Evolutionary conservation across 2,113 vertebrate species (phyloP), one percentile per base, ranked within the genome.

Genomic region (Rhagologus leucostigma): DNA sequence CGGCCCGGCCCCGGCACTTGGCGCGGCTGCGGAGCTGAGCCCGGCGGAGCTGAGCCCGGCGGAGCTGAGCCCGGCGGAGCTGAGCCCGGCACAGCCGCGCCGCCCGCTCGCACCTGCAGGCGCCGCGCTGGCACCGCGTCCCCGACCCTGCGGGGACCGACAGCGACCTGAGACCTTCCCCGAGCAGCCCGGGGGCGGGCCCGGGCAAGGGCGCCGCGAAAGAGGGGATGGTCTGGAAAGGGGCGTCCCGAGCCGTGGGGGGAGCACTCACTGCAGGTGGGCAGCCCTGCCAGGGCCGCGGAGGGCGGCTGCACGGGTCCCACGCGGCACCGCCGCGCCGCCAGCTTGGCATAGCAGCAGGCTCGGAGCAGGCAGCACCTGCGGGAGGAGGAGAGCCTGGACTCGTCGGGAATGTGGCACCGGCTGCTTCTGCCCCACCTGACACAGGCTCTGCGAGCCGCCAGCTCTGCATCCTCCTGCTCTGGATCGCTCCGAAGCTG

Each of bases 341-440:
- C 93, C 87, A 97, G 84, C 89, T 0, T 37, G 87, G 95, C 89
- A 0, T 87, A 94, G 87, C 96, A 97, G 87, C 91, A 94, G 87
- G 89, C 65, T 10, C 91, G 96, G 73, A 91, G 86, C 89, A 27
- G 81, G 93, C 93, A 95, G 89, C 96, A 97, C 81, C 95, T 97
- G 77, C 32, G 77, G 3, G 32, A 75, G 47, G 37, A n/a, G 33
- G 13, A 81, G 46, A 94, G 49, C 47, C 79, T 2, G 68, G 33
- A 2, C 30, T 37, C 30, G n/a, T 2, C 22, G 7, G 1, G 52
- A 41, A 13, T 0, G 3, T 1, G 42, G 50, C 39, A 11, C 13
- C 1, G 3, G 46, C 41, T 13, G 50, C 78, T 52, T 17, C 35
- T 4, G 33, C 16, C 70, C 44, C 20, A 0, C 14, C 85, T 15